These are phyloP conservation scores for Barnardius zonarius DNA, from an alignment of 2,113 vertebrate species.

Conservation along the genomic window DNA sequence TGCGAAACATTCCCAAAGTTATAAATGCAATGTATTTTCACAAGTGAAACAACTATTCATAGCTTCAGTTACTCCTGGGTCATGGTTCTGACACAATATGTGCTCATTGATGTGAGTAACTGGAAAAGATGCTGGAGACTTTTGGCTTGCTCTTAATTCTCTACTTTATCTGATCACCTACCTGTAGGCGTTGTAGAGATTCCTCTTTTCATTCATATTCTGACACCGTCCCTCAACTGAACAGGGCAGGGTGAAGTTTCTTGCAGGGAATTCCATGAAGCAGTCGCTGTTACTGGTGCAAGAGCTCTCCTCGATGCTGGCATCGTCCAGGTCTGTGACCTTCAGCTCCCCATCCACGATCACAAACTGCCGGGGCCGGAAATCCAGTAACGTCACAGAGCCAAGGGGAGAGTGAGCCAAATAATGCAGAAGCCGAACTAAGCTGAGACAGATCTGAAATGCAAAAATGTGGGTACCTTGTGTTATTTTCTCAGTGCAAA, in stretches of 20 bases:
- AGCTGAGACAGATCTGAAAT: conserved; percentile 85
- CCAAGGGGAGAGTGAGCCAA: conserved; percentile 88
- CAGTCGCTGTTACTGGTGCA: conserved; percentile 77
- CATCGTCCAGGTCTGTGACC: conserved; percentile 87
- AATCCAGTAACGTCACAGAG: conserved; percentile 87
- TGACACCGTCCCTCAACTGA: conserved; percentile 80
- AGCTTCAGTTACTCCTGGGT: background rate
- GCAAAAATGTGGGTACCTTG: background rate
- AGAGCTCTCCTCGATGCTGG: conserved; percentile 80
- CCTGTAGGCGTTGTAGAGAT: conserved; percentile 92
- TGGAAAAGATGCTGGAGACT: background rate
- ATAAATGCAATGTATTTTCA: background rate
- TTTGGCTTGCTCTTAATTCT: background rate
- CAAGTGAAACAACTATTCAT: background rate
- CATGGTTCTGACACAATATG: background rate
- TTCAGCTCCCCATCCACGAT: conserved; percentile 86
- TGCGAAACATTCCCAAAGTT: background rate
- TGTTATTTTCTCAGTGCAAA: background rate
- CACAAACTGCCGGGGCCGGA: conserved; percentile 89
- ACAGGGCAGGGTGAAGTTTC: conserved; percentile 86
- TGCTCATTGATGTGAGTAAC: background rate
- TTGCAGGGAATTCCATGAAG: conserved; percentile 84
- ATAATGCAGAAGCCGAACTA: conserved; percentile 85
- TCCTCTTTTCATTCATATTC: conserved; percentile 87
- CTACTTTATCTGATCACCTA: background rate